Base-by-base conservation (phyloP, 2,113 vertebrate genomes). In the Marmota flaviventris region DNA sequence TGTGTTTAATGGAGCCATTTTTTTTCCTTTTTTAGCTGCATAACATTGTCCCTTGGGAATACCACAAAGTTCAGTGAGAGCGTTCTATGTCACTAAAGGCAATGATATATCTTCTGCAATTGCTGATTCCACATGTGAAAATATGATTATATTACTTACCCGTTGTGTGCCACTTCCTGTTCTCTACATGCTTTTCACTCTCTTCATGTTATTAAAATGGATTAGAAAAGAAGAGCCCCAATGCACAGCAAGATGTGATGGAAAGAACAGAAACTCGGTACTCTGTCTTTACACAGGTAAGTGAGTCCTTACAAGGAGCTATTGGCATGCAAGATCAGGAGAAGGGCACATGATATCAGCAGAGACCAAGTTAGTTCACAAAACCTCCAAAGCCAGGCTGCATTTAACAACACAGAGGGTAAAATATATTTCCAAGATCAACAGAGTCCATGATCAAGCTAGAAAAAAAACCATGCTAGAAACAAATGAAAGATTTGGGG, bases 1-100 rank as follows among this genome's bases (percentile, higher is more conserved):
- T 93, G 39, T 87, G 94, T 93, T 83, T 39, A 88, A 92, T 69
- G 69, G 56, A 39, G 82, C 20, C 58, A 25, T 39, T 78, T 90
- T 45, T 37, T 48, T 83, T 86, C 53, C 37, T 93, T 93, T 95
- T 84, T 90, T 85, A 95, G 65, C 45, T 93, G 88, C 22, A 84
- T 39, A 77, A 20, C 72, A 85, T 85, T 91, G 85, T 18, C 69
- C 24, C 22, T 48, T 32, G 18, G 77, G 67, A 95, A 51, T 3
- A 65, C 58, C 77, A 58, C 12, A 42, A 63, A 84, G n/a, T 96
- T 96, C 76, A 73, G 4, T 0, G 83, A 78, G 12, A 92, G 86
- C 14, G 78, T 85, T 88, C 75, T 69, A 4, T 69, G 76, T 88
- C 90, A 87, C 13, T 63, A 48, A 5, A 92, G 42, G 81, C 67